A percentile compares a stretch with the other conserved stretches of the same genome.
phyloP scores from a whole-genome alignment of 1,140 invertebrate genomes.

The Zaprionus vittiger region DNA sequence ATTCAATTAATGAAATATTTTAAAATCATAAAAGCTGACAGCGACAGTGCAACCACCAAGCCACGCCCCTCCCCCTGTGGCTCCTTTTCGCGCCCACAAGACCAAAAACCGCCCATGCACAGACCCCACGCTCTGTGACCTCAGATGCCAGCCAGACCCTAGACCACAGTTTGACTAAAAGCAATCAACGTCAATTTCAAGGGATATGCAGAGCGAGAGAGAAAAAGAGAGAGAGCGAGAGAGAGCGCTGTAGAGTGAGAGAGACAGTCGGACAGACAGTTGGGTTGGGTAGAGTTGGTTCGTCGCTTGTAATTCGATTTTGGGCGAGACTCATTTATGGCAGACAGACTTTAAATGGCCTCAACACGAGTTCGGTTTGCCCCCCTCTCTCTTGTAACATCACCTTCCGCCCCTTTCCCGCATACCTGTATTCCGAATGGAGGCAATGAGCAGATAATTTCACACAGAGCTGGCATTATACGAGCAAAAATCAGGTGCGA shows the following conservation, averaged over 20 bases:
- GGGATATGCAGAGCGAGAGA: constrained; percentile 10
- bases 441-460: not conserved
- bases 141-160: not conserved
- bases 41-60: constrained; percentile 12
- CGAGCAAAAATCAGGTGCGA: not conserved
- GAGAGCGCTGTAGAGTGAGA: not conserved
- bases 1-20: constrained; percentile 77
- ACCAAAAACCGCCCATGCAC: constrained; percentile 1
- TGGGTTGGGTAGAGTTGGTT: too few relatives aligned
- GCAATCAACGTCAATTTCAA: constrained; percentile 53
- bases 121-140: not conserved
- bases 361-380: not conserved
- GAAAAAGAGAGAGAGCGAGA: too few relatives aligned
- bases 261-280: not conserved
- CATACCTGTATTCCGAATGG: not conserved
- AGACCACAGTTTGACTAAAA: constrained; percentile 53
- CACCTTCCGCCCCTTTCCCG: not conserved
- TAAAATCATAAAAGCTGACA: constrained; percentile 61
- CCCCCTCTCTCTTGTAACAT: not conserved
- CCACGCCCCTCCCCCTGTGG: not conserved
- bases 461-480: not conserved
- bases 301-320: constrained; percentile 7
- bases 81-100: not conserved
- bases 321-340: constrained; percentile 2
- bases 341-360: constrained; percentile 1